Evolutionary conservation across 2,797 vertebrate species (phyloP).

Genomic region (Scolopax rusticola): DNA sequence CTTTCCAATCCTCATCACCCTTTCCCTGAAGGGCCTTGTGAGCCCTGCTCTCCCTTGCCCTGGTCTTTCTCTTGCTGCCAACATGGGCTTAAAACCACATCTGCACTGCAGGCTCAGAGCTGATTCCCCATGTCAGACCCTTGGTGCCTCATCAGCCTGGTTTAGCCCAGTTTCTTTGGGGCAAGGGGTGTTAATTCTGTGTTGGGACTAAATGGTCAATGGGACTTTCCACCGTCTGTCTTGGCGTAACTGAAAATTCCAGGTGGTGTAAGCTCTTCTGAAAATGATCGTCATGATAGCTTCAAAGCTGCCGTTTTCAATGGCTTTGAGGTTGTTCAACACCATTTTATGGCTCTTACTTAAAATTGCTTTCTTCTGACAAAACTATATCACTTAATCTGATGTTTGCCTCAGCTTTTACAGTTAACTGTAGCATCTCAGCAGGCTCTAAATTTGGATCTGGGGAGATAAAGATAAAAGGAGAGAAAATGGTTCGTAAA

Average conservation of each 20-base stretch:
- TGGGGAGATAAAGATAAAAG: not conserved
- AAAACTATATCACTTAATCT: not conserved
- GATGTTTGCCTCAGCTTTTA: not conserved
- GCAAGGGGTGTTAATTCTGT: not conserved
- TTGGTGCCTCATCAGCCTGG: accelerated
- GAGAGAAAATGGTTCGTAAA: not conserved
- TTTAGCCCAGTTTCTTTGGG: not conserved
- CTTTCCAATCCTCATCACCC: not conserved
- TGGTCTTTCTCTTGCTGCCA: not conserved
- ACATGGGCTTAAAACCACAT: too few species aligned
- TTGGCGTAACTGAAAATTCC: not conserved
- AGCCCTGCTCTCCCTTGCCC: too few species aligned
- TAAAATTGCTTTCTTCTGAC: not conserved
- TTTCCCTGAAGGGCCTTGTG: not conserved
- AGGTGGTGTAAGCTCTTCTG: not conserved
- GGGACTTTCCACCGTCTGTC: not conserved
- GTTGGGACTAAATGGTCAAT: not conserved
- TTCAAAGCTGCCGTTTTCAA: not conserved
- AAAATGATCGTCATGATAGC: not conserved
- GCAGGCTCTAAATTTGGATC: not conserved
- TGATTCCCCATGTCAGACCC: not conserved
- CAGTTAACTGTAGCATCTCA: not conserved
- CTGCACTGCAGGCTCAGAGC: not conserved
- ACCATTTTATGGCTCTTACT: not conserved
- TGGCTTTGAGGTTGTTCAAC: not conserved